Conservation (phyloP, 2,113 vertebrate genomes). For the Chlamydotis undulata region DNA sequence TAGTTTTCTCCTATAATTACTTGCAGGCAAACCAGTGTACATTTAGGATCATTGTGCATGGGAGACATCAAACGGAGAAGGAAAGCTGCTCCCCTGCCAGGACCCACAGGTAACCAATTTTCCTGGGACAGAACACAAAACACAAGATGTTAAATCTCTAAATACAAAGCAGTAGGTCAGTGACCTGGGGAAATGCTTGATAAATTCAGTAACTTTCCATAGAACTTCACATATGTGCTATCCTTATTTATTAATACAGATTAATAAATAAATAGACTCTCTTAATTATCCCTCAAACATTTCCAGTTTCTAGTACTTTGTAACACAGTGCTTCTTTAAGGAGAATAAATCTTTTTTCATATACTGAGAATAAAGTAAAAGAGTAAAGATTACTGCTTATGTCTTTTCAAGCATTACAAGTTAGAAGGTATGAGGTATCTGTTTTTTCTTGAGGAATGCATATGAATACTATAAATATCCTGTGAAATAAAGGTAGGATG, state of each 20-base stretch:
- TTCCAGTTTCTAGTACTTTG: slow-evolving; percentile 5
- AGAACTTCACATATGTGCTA: background rate
- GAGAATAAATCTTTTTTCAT: background rate
- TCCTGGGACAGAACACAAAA: slow-evolving; percentile 9
- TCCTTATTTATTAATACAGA: background rate
- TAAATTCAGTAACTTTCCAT: slow-evolving; percentile 17
- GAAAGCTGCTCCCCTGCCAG: slow-evolving; percentile 92
- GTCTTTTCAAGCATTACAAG: background rate
- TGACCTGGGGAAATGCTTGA: background rate
- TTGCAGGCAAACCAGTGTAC: slow-evolving; percentile 95
- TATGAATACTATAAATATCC: background rate
- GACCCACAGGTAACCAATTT: slow-evolving; percentile 86
- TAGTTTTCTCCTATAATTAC: slow-evolving; percentile 79
- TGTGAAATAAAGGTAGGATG: background rate
- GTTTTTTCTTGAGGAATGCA: background rate
- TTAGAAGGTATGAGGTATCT: background rate
- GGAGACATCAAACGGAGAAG: slow-evolving; percentile 97
- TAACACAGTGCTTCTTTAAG: background rate
- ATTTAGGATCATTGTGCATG: slow-evolving; percentile 94
- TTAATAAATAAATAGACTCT: background rate
- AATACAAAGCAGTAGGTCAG: slow-evolving; percentile 20
- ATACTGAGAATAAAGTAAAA: background rate
- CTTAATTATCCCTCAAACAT: background rate
- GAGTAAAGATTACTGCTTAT: background rate
- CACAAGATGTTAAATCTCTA: slow-evolving; percentile 25